Conservation (phyloP, 2,113 vertebrate species). For the Myrmecobius fasciatus region DNA sequence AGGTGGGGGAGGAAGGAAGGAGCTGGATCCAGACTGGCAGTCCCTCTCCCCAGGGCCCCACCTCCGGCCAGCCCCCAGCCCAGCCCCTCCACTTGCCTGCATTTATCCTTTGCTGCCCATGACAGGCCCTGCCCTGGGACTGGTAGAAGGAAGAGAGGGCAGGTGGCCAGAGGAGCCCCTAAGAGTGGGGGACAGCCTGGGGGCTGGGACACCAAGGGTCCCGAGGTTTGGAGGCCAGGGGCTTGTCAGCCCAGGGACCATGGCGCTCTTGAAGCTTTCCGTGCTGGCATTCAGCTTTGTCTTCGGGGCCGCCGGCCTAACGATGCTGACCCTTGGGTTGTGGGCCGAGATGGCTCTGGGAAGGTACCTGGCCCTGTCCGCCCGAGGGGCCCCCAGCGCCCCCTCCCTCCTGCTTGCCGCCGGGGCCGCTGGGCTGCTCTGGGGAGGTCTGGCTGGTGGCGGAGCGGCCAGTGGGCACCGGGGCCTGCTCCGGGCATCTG, state of each 20-base stretch:
- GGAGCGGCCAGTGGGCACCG: slow-evolving; percentile 89
- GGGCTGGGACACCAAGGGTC: neutral
- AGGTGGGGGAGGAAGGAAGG: neutral
- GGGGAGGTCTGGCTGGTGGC: slow-evolving; percentile 92
- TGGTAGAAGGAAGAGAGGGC: neutral
- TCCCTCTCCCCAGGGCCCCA: neutral
- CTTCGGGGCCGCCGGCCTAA: slow-evolving; percentile 91
- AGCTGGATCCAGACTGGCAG: rapidly evolving
- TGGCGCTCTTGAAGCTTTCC: slow-evolving; percentile 89
- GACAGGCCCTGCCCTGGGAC: neutral
- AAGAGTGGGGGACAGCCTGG: neutral
- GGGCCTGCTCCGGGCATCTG: slow-evolving; percentile 87
- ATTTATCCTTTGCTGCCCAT: neutral
- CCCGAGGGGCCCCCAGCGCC: slow-evolving; percentile 86
- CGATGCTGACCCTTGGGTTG: slow-evolving; percentile 88
- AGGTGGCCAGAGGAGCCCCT: neutral
- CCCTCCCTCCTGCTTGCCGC: slow-evolving; percentile 87
- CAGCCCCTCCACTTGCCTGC: neutral
- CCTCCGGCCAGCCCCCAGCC: too few species aligned
- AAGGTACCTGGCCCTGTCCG: slow-evolving; percentile 88
- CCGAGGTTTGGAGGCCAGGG: slow-evolving; percentile 35
- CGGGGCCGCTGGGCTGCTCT: slow-evolving; percentile 86
- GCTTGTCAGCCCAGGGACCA: slow-evolving; percentile 69
- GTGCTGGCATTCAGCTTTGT: slow-evolving; percentile 92
- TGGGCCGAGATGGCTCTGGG: slow-evolving; percentile 90